These are phyloP conservation scores for Sceliomorpha sp. DNA, from an alignment of 2,888 invertebrate species.

Conservation along the genomic window DNA sequence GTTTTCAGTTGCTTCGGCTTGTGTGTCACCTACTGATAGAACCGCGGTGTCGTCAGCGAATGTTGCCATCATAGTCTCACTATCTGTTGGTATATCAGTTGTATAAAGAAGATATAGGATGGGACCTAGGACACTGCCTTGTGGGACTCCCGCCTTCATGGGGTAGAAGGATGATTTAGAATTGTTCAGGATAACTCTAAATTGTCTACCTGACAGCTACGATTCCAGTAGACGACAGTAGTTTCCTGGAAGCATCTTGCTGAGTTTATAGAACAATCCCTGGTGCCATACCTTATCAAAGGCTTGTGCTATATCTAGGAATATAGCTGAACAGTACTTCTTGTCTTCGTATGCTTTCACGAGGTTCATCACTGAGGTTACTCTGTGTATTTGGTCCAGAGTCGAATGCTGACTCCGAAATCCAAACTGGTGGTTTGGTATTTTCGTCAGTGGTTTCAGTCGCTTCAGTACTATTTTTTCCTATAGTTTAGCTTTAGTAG, in stretches of 20 bases:
- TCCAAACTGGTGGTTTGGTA: neutral
- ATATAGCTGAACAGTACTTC: neutral
- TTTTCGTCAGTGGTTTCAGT: neutral
- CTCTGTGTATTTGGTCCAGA: neutral
- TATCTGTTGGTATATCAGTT: conserved; percentile 36
- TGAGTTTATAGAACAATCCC: neutral
- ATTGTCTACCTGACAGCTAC: neutral
- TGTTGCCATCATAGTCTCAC: conserved; percentile 32
- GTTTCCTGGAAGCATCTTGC: neutral
- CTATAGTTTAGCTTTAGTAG: neutral
- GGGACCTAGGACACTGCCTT: conserved; percentile 52
- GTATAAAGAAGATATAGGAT: conserved; percentile 46
- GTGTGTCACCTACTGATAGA: neutral
- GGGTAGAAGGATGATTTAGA: neutral
- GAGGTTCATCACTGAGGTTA: neutral
- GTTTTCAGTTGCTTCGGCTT: too few species aligned
- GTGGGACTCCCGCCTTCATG: conserved; percentile 16
- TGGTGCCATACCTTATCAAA: neutral
- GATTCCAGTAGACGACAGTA: too few species aligned
- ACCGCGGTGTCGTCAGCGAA: conserved; percentile 52
- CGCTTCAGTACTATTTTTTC: neutral
- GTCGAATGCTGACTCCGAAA: neutral
- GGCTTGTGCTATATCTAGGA: neutral
- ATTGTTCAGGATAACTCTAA: neutral
- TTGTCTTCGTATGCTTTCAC: neutral